Evolutionary conservation across 1,140 invertebrate species (phyloP).

Genomic region (Nasonia giraulti): DNA sequence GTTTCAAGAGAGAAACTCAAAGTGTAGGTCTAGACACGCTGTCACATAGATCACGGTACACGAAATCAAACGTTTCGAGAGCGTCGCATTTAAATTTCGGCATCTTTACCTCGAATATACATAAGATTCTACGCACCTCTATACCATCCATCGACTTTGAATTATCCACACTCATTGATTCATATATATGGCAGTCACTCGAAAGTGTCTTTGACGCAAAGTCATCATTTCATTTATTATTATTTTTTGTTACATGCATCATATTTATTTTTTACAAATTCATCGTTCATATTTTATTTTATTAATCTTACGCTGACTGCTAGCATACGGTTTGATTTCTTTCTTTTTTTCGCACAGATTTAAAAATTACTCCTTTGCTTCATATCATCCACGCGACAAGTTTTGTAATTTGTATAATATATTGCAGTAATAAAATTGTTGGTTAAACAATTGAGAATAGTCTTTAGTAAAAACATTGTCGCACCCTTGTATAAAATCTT

Average conservation of each 20-base stretch:
- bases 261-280: constrained; percentile 38
- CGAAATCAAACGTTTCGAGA: constrained; percentile 21
- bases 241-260: background rate
- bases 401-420: background rate
- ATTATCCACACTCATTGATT: constrained; percentile 42
- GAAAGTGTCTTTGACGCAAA: constrained; percentile 24
- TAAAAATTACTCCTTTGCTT: background rate
- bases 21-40: background rate
- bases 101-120: background rate
- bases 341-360: background rate
- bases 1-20: background rate
- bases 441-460: background rate
- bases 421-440: background rate
- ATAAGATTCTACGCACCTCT: background rate
- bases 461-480: constrained; percentile 8
- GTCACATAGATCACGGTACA: background rate
- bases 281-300: background rate
- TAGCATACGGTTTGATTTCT: constrained; percentile 11
- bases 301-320: constrained; percentile 15
- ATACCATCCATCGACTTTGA: constrained; percentile 28
- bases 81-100: background rate
- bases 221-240: constrained; percentile 15
- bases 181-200: constrained; percentile 48
- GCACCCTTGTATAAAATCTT: background rate
- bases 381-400: background rate